Conservation (phyloP, 1,140 invertebrate species). For the Apis laboriosa region DNA sequence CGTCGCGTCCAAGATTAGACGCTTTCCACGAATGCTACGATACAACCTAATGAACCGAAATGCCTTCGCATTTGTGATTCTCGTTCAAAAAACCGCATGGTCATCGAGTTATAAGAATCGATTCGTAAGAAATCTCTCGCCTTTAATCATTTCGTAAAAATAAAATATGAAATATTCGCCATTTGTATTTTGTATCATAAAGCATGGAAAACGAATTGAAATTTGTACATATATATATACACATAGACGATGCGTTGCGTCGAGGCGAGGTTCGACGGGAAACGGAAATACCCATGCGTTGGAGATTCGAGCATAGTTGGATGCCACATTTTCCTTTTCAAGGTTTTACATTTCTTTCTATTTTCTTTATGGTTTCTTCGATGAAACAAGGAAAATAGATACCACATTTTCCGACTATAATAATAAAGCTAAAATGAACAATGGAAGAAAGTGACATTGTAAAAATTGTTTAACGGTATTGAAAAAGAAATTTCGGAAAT, state of each 20-base stretch:
- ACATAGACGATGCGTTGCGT: no score
- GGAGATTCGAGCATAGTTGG: not conserved
- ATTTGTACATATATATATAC: no score
- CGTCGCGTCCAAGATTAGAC: slow-evolving; percentile 17
- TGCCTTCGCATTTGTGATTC: not conserved
- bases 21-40: slow-evolving; percentile 14
- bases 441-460: no score
- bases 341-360: not conserved
- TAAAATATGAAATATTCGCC: no score
- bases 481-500: no score
- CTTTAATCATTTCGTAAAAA: no score
- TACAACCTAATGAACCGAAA: not conserved
- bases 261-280: not conserved
- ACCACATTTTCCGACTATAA: not conserved
- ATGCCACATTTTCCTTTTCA: no score
- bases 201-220: no score
- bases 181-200: not conserved
- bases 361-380: not conserved
- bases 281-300: slow-evolving; percentile 36
- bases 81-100: not conserved
- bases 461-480: no score
- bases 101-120: not conserved
- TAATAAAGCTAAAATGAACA: no score
- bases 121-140: no score
- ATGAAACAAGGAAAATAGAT: not conserved